Conservation (phyloP, 2,797 vertebrate genomes). For the Perdix hodgsoniae region DNA sequence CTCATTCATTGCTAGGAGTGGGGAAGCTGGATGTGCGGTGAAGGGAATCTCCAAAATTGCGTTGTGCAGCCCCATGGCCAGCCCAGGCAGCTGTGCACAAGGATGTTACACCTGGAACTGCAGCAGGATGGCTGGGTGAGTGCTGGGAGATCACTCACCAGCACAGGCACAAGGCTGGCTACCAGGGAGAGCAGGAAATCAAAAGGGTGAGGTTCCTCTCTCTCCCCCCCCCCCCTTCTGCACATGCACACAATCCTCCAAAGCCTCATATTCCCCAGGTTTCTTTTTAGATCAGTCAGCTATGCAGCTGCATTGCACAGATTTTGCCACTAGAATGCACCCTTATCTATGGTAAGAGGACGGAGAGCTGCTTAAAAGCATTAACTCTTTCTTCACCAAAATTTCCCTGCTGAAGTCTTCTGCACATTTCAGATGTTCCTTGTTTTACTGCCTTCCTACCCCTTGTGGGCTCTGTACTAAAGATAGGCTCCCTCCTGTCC, state of each 20-base stretch:
- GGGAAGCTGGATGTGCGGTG: not conserved
- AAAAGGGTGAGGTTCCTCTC: not conserved
- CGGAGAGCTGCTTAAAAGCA: constrained; percentile 33
- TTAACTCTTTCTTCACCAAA: constrained; percentile 63
- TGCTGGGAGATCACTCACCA: not conserved
- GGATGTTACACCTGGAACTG: constrained; percentile 30
- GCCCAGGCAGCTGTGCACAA: not conserved
- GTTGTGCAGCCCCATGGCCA: not conserved
- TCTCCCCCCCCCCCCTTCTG: not conserved
- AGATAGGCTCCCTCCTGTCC: not conserved
- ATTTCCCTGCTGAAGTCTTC: not conserved
- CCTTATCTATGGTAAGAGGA: constrained; percentile 83
- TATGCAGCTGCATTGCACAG: constrained; percentile 80
- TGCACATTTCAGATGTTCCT: constrained; percentile 27
- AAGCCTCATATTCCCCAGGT: constrained; percentile 34
- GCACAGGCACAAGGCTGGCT: not conserved
- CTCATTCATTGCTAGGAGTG: constrained; percentile 1
- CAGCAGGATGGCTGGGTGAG: not conserved
- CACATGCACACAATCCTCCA: constrained; percentile 16
- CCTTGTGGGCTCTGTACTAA: not conserved
- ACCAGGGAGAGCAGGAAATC: not conserved
- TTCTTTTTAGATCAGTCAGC: constrained; percentile 60
- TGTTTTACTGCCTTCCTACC: not conserved
- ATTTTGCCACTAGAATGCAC: constrained; percentile 87
- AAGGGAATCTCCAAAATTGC: constrained; percentile 10